phyloP scores from a whole-genome alignment of 2,888 invertebrate species.

The Catocala sponsa region DNA sequence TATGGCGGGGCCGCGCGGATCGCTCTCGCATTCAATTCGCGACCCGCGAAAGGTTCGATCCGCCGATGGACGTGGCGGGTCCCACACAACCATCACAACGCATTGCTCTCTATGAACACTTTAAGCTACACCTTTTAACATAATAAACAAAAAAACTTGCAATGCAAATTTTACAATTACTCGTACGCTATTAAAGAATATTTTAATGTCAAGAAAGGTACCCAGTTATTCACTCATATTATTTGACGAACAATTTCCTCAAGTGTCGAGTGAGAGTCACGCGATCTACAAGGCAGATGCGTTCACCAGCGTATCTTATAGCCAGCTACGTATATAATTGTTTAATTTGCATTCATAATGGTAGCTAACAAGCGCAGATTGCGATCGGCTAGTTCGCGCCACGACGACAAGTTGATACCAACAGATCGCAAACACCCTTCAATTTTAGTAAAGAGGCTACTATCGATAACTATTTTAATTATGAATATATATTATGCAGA shows the following conservation, averaged over 20 bases:
- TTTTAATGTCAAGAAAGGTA: background rate
- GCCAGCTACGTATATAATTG: constrained; percentile 67
- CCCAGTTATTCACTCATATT: constrained; percentile 12
- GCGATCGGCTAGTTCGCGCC: constrained; percentile 79
- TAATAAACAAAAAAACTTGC: too few species aligned
- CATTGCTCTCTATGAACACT: too few species aligned
- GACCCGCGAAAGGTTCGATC: too few species aligned
- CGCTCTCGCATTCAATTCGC: too few species aligned
- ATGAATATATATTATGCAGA: background rate
- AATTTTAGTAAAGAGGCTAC: constrained; percentile 51
- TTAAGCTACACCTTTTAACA: too few species aligned
- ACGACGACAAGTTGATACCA: constrained; percentile 75
- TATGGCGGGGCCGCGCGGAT: too few species aligned
- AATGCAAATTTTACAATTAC: too few species aligned
- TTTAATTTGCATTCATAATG: constrained; percentile 84
- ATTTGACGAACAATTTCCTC: constrained; percentile 61
- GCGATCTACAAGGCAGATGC: constrained; percentile 66
- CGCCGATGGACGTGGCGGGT: too few species aligned
- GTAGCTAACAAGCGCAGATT: constrained; percentile 79
- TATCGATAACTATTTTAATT: constrained; percentile 37
- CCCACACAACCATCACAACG: too few species aligned
- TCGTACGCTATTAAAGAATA: background rate
- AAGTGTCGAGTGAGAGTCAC: constrained; percentile 61
- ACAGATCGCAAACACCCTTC: constrained; percentile 60
- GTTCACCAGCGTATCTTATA: constrained; percentile 55